These are phyloP conservation scores for Salticus scenicus DNA, from an alignment of 2,888 invertebrate species.

Conservation along the genomic window DNA sequence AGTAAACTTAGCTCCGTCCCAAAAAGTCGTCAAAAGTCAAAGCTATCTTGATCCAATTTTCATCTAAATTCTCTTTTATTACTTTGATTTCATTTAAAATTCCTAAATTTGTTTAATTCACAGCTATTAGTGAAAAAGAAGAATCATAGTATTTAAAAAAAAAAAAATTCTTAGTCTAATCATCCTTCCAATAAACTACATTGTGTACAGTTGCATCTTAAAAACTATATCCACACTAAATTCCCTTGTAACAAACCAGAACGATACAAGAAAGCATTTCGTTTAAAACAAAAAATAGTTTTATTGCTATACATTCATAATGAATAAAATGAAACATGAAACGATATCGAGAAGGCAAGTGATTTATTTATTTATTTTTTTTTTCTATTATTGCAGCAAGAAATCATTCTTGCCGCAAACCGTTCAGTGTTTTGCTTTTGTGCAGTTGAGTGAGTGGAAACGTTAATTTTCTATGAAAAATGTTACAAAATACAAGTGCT, in stretches of 20 bases:
- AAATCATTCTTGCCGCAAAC: background rate
- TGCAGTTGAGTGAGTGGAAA: slow-evolving; percentile 1
- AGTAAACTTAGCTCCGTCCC: background rate
- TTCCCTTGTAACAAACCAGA: background rate
- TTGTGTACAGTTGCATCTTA: background rate
- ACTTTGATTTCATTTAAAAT: no score
- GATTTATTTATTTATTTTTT: no score
- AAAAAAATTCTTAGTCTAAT: no score
- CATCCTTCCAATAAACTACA: no score
- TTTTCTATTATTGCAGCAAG: slow-evolving; percentile 27
- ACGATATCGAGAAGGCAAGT: background rate
- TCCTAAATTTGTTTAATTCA: no score
- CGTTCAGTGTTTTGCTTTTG: background rate
- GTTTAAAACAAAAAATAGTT: slow-evolving; percentile 7
- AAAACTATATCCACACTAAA: background rate
- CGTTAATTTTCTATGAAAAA: slow-evolving; percentile 27
- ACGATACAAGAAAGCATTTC: background rate
- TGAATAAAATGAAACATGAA: slow-evolving; percentile 4
- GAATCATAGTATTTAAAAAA: no score
- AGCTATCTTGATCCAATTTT: no score
- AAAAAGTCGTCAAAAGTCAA: no score
- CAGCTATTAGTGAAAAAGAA: no score
- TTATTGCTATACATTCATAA: slow-evolving; percentile 24
- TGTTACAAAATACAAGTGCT: slow-evolving; percentile 57
- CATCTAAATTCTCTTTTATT: no score